Evolutionary conservation across 1,140 invertebrate genomes (phyloP).

Genomic region (Dreissena polymorpha): DNA sequence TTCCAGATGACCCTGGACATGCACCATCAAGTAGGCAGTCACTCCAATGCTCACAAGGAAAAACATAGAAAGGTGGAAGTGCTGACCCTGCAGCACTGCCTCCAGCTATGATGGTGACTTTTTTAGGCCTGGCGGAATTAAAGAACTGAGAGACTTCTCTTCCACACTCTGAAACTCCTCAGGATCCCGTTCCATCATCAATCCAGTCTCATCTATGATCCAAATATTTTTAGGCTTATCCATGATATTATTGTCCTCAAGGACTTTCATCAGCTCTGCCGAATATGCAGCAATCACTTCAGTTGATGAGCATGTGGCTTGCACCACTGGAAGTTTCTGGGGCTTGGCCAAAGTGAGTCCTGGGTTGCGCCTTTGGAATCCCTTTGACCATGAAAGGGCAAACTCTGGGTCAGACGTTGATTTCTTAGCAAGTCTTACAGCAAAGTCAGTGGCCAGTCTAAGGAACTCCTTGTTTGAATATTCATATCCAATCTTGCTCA

Average conservation of each 20-base stretch:
- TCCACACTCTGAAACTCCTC: too few species aligned
- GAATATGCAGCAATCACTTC: too few species aligned
- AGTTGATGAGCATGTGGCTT: too few species aligned
- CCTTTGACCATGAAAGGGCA: constrained; percentile 12
- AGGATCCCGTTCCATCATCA: constrained; percentile 25
- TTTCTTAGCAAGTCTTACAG: constrained; percentile 3
- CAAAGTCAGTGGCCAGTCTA: constrained; percentile 19
- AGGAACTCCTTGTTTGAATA: constrained; percentile 8
- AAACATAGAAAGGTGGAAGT: constrained; percentile 3
- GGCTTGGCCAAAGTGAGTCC: constrained; percentile 90
- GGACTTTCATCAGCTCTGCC: not conserved
- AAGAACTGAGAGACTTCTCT: not conserved
- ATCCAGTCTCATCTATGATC: constrained; percentile 49
- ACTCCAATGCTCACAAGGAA: not conserved
- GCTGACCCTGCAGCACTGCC: not conserved
- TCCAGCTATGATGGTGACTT: constrained; percentile 13
- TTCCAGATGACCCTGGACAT: not conserved
- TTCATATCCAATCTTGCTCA: constrained; percentile 10
- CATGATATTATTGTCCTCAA: not conserved
- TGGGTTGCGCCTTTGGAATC: not conserved
- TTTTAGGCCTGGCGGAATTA: not conserved
- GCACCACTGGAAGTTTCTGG: constrained; percentile 84
- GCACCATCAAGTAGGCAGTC: not conserved
- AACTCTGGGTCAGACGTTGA: not conserved
- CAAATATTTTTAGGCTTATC: constrained; percentile 43